Conservation (phyloP, 2,888 invertebrate genomes). For the Dysmachus trigonus region DNA sequence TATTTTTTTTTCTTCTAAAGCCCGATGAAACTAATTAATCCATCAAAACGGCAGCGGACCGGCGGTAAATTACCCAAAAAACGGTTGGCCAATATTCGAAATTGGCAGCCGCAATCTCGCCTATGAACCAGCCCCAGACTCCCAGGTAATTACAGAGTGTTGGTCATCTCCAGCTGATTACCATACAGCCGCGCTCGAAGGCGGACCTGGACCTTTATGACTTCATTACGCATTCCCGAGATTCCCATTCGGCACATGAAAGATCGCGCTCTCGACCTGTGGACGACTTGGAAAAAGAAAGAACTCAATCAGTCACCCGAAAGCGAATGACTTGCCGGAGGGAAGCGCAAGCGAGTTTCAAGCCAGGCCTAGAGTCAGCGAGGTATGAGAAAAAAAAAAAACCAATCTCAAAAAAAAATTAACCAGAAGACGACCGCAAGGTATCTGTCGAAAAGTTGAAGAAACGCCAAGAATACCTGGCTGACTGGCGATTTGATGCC, state of each 20-base stretch:
- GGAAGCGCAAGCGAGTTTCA: not conserved
- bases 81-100: not conserved
- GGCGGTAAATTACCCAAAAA: not conserved
- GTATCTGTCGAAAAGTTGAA: not conserved
- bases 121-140: not conserved
- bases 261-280: constrained; percentile 10
- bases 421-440: constrained; percentile 20
- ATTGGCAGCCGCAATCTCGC: not conserved
- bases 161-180: constrained; percentile 33
- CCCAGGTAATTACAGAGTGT: not conserved
- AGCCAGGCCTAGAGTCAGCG: not conserved
- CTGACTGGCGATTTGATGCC: constrained; percentile 16
- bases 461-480: constrained; percentile 1
- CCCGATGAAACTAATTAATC: not conserved
- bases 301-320: constrained; percentile 43
- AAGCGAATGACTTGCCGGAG: constrained; percentile 19
- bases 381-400: not conserved
- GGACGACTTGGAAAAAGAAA: constrained; percentile 32
- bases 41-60: not conserved
- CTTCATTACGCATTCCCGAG: constrained; percentile 43
- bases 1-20: not conserved
- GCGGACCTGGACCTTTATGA: constrained; percentile 28
- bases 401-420: not conserved
- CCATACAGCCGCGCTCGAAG: constrained; percentile 15
- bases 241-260: constrained; percentile 23